Evolutionary conservation across 2,888 invertebrate genomes (phyloP).

Genomic region (Ophion slaviceki): DNA sequence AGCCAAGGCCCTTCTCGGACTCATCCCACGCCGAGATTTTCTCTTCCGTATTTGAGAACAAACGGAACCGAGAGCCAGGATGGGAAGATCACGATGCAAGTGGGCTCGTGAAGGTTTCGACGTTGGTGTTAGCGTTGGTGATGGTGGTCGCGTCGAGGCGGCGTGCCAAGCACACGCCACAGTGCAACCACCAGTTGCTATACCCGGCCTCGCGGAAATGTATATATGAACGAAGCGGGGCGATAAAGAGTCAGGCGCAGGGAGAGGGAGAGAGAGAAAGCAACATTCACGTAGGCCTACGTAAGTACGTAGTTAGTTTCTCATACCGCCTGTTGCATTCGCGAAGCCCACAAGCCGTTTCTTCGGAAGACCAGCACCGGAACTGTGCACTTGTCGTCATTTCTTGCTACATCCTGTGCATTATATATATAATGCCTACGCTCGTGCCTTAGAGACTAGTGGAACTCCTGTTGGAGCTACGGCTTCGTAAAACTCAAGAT

Average conservation of each 20-base stretch:
- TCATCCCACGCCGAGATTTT: slow-evolving; percentile 78
- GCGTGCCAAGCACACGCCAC: slow-evolving; percentile 71
- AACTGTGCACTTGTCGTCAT: slow-evolving; percentile 68
- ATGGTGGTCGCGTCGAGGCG: slow-evolving; percentile 69
- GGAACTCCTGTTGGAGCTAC: slow-evolving; percentile 22
- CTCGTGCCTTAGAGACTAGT: slow-evolving; percentile 14
- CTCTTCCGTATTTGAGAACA: slow-evolving; percentile 82
- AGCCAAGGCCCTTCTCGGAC: slow-evolving; percentile 78
- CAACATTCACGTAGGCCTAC: slow-evolving; percentile 78
- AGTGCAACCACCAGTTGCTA: slow-evolving; percentile 84
- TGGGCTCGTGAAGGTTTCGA: slow-evolving; percentile 73
- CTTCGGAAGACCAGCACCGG: slow-evolving; percentile 71
- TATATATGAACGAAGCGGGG: slow-evolving; percentile 62
- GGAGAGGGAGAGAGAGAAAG: slow-evolving; percentile 53
- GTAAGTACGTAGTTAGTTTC: slow-evolving; percentile 80
- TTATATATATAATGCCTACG: neutral
- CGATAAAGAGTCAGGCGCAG: slow-evolving; percentile 61
- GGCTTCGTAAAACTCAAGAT: slow-evolving; percentile 22
- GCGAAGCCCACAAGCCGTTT: slow-evolving; percentile 72
- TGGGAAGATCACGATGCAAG: slow-evolving; percentile 75
- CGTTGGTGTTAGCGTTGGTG: slow-evolving; percentile 55
- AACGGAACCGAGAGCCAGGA: slow-evolving; percentile 75
- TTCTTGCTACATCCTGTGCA: slow-evolving; percentile 9
- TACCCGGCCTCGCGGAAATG: slow-evolving; percentile 68
- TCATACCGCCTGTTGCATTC: slow-evolving; percentile 82